Evolutionary conservation across 2,797 vertebrate species (phyloP).

Genomic region (Eupleurogrammus muticus): DNA sequence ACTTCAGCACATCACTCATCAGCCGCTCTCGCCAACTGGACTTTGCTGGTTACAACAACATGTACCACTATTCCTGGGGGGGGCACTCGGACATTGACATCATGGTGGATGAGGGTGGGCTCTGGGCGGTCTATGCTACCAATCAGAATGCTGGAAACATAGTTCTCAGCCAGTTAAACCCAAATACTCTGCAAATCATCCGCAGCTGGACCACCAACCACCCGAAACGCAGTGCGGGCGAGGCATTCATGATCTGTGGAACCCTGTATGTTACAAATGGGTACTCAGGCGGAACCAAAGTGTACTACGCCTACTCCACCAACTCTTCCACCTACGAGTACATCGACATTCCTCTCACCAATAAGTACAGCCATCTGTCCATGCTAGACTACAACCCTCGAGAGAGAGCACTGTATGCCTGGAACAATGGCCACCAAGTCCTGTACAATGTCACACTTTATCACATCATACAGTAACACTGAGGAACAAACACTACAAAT

Average conservation of each 20-base stretch:
- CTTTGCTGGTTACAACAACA: slow-evolving; percentile 96
- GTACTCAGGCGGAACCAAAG: slow-evolving; percentile 96
- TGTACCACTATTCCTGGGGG: slow-evolving; percentile 98
- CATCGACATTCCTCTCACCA: slow-evolving; percentile 97
- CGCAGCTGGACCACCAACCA: slow-evolving; percentile 96
- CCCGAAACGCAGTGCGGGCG: slow-evolving; percentile 94
- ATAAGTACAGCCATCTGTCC: slow-evolving; percentile 96
- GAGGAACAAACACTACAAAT: not conserved
- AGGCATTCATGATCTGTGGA: slow-evolving; percentile 97
- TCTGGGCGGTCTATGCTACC: slow-evolving; percentile 97
- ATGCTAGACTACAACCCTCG: slow-evolving; percentile 98
- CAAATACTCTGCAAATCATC: slow-evolving; percentile 91
- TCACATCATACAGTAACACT: slow-evolving; percentile 81
- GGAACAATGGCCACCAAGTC: slow-evolving; percentile 98
- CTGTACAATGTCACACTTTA: slow-evolving; percentile 90
- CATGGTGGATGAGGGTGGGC: slow-evolving; percentile 95
- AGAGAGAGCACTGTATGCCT: slow-evolving; percentile 94
- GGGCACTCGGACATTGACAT: slow-evolving; percentile 98
- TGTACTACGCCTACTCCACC: slow-evolving; percentile 96
- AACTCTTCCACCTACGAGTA: slow-evolving; percentile 97
- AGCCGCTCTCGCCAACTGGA: slow-evolving; percentile 93
- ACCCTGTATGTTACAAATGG: slow-evolving; percentile 96
- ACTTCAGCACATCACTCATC: slow-evolving; percentile 91
- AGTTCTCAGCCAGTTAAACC: slow-evolving; percentile 94
- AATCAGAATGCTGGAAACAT: slow-evolving; percentile 98